These are phyloP conservation scores for Oreochromis mossambicus DNA, from an alignment of 2,797 vertebrate species.

Conservation along the genomic window DNA sequence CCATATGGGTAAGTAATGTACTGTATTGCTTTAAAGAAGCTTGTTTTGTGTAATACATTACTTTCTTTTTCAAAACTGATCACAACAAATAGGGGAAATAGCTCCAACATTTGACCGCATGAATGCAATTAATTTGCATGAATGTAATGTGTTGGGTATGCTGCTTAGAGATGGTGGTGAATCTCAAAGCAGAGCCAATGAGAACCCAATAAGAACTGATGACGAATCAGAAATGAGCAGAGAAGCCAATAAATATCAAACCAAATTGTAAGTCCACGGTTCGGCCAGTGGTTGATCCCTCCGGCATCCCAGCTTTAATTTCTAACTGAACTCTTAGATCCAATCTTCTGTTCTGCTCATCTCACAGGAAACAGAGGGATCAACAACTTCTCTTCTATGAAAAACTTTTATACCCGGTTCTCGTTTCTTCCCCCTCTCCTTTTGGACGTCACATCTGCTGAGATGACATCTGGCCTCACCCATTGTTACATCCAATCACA, in stretches of 20 bases:
- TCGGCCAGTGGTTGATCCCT: not conserved
- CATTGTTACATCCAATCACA: not conserved
- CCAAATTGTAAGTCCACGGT: not conserved
- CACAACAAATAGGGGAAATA: not conserved
- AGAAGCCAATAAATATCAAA: not conserved
- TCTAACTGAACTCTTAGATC: not conserved
- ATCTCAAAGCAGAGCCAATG: not conserved
- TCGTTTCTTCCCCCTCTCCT: not conserved
- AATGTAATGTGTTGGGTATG: not conserved
- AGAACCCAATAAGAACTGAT: not conserved
- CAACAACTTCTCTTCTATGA: accelerated
- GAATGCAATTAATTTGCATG: not conserved
- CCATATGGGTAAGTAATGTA: not conserved
- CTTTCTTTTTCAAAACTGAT: not conserved
- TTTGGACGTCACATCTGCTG: not conserved
- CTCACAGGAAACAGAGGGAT: not conserved
- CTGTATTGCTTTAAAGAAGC: not conserved
- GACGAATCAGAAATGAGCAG: not conserved
- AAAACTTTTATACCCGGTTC: accelerated
- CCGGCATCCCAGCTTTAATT: not conserved
- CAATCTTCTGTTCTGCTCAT: not conserved
- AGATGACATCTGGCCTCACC: not conserved
- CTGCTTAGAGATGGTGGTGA: not conserved
- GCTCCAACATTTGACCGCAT: not conserved
- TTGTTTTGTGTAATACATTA: not conserved